phyloP scores from a whole-genome alignment of 2,113 vertebrate species.

The Etheostoma spectabile region DNA sequence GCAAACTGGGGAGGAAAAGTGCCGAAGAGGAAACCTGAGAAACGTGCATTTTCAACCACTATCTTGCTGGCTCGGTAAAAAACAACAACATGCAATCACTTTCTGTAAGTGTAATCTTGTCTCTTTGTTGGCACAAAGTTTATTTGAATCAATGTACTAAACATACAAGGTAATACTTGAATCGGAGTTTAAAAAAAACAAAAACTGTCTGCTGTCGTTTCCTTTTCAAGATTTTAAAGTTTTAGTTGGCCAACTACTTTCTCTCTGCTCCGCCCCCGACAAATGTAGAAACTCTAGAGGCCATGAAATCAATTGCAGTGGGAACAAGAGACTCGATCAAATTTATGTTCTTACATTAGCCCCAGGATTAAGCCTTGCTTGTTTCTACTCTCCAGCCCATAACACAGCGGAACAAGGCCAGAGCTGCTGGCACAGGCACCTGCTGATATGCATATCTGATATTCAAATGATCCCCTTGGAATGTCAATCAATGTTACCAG shows the following conservation, averaged over 20 bases:
- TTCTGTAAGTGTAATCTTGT: background rate
- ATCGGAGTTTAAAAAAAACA: background rate
- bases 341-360: conserved; percentile 75
- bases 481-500: conserved; percentile 19
- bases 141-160: background rate
- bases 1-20: conserved; percentile 85
- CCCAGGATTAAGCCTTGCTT: conserved; percentile 71
- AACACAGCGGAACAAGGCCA: conserved; percentile 44
- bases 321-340: conserved; percentile 70
- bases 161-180: background rate
- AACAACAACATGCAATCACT: background rate
- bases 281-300: conserved; percentile 64
- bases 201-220: conserved; percentile 1
- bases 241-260: conserved; percentile 30
- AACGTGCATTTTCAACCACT: background rate
- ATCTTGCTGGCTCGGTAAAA: no score
- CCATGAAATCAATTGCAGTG: conserved; percentile 68
- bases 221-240: conserved; percentile 32
- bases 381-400: conserved; percentile 65
- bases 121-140: no score
- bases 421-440: conserved; percentile 15
- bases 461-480: conserved; percentile 23
- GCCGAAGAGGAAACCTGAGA: background rate
- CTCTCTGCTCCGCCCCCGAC: conserved; percentile 32
- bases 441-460: conserved; percentile 41